Conservation (phyloP, 2,113 vertebrate genomes). For the Serinus canaria region DNA sequence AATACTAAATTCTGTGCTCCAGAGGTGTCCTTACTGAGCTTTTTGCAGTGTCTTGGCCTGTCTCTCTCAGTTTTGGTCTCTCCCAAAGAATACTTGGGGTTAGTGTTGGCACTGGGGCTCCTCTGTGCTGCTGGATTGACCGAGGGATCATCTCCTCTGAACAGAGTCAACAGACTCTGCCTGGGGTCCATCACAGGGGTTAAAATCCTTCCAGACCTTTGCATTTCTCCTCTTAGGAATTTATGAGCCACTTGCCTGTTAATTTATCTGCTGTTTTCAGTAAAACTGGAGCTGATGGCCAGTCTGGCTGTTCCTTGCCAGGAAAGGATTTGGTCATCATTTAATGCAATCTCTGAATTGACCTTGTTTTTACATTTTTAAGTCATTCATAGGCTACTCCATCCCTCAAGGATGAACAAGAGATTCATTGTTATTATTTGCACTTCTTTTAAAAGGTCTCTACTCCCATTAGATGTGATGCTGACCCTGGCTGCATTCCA, state of each 20-base stretch:
- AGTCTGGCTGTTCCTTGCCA: background rate
- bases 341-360: background rate
- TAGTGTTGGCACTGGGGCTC: background rate
- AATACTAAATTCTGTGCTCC: background rate
- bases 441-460: background rate
- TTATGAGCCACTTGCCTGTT: background rate
- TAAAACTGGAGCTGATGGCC: background rate
- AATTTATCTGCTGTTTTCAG: background rate
- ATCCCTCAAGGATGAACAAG: background rate
- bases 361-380: background rate
- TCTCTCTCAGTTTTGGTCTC: background rate
- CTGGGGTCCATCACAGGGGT: background rate
- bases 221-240: background rate
- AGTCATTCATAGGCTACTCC: background rate
- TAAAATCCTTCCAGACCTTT: background rate
- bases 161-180: background rate
- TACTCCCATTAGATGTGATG: background rate
- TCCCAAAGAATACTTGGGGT: background rate
- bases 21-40: background rate
- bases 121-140: background rate
- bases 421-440: background rate
- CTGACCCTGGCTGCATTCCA: background rate
- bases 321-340: constrained; percentile 6
- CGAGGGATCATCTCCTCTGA: fast-evolving
- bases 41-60: background rate